A percentile compares a stretch with the other conserved stretches of the same genome.
These are phyloP conservation scores for Macrosoma leucophasiata DNA, from an alignment of 2,888 invertebrate species.

Conservation along the genomic window DNA sequence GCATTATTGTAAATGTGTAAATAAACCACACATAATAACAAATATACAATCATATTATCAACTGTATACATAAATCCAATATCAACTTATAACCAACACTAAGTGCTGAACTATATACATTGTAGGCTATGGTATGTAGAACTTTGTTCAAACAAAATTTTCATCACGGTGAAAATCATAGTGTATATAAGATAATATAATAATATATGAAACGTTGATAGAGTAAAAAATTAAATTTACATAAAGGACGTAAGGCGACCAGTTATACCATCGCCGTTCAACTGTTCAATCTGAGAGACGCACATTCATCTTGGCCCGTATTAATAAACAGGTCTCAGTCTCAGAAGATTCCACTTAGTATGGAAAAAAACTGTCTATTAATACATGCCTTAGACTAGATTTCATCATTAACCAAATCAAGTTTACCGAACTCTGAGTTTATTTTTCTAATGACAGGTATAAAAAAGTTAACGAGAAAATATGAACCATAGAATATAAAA, in stretches of 20 bases:
- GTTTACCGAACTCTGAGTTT: too few species aligned
- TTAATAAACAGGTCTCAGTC: background rate
- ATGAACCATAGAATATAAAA: too few species aligned
- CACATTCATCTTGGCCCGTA: background rate
- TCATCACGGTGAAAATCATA: slow-evolving; percentile 35
- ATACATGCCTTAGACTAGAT: too few species aligned
- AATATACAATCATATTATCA: too few species aligned
- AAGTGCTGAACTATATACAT: slow-evolving; percentile 47
- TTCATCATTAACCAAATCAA: too few species aligned
- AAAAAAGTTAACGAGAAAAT: too few species aligned
- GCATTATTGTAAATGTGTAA: too few species aligned
- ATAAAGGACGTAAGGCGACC: background rate
- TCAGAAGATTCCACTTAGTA: background rate
- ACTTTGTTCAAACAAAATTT: slow-evolving; percentile 66
- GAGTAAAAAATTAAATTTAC: slow-evolving; percentile 1
- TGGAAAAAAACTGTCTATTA: too few species aligned
- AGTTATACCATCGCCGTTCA: background rate
- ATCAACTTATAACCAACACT: slow-evolving; percentile 42
- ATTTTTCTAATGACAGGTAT: too few species aligned
- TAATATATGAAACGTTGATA: slow-evolving; percentile 6
- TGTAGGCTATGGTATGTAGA: slow-evolving; percentile 40
- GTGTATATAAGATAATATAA: slow-evolving; percentile 29
- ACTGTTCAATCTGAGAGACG: background rate
- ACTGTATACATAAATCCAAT: slow-evolving; percentile 4
- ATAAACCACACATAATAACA: too few species aligned